A percentile compares a stretch with the other conserved stretches of the same genome.
Conservation (phyloP, 1,140 invertebrate species). For the Drosophila tsacasi region DNA sequence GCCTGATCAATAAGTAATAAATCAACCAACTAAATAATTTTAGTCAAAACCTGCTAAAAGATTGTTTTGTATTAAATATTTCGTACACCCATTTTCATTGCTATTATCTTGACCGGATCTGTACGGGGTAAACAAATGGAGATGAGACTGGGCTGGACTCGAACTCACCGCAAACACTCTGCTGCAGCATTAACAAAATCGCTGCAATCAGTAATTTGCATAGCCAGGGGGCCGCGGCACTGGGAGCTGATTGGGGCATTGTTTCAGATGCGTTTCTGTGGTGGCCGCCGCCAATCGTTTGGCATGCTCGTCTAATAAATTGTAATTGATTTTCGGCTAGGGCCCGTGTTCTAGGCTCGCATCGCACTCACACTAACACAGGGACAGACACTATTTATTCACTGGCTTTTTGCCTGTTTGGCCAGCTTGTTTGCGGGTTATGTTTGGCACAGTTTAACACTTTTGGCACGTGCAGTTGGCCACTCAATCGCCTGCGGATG, state of each 20-base stretch:
- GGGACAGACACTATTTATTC: conserved; percentile 6
- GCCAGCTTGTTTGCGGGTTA: conserved; percentile 18
- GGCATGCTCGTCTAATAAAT: conserved; percentile 44
- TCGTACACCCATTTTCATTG: neutral
- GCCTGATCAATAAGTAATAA: neutral
- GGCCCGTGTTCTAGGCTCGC: conserved; percentile 2
- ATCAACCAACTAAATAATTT: neutral
- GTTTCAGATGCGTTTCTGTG: conserved; percentile 42
- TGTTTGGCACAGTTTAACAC: conserved; percentile 61
- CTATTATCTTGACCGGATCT: conserved; percentile 1
- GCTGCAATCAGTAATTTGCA: conserved; percentile 65
- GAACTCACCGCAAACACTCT: conserved; percentile 58
- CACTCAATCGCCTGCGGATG: conserved; percentile 36
- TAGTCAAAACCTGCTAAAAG: neutral
- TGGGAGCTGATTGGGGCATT: conserved; percentile 54
- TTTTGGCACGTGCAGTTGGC: conserved; percentile 45
- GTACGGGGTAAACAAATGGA: neutral
- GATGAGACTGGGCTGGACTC: conserved; percentile 1
- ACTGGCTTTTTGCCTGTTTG: conserved; percentile 43
- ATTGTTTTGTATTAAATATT: neutral
- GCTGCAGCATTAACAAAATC: conserved; percentile 60
- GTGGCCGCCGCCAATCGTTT: conserved; percentile 13
- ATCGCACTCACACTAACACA: conserved; percentile 13
- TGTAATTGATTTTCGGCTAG: conserved; percentile 57
- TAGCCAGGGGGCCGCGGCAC: conserved; percentile 28